Evolutionary conservation across 1,140 invertebrate species (phyloP).

Genomic region (Nebria ingens): DNA sequence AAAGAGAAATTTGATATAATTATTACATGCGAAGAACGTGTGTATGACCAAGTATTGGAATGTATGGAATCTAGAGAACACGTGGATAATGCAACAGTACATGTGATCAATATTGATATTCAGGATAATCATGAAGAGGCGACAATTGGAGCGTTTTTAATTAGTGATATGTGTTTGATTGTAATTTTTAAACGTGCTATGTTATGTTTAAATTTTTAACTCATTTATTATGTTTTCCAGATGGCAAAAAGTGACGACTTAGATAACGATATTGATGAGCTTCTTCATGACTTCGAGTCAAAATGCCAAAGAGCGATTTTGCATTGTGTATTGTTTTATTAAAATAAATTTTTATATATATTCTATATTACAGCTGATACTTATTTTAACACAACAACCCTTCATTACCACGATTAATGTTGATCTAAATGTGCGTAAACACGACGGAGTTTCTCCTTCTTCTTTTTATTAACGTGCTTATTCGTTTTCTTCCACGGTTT

Average conservation of each 20-base stretch:
- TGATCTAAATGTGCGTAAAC: constrained; percentile 69
- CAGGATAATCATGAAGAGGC: constrained; percentile 99
- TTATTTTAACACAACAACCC: neutral
- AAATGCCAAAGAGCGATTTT: constrained; percentile 79
- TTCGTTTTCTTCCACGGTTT: constrained; percentile 79
- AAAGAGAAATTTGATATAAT: constrained; percentile 93
- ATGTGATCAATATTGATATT: constrained; percentile 98
- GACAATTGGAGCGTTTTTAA: constrained; percentile 97
- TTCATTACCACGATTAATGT: constrained; percentile 36
- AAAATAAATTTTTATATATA: constrained; percentile 25
- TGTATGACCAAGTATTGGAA: constrained; percentile 91
- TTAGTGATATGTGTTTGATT: constrained; percentile 87
- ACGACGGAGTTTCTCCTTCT: constrained; percentile 75
- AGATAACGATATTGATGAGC: constrained; percentile 97
- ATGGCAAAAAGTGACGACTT: constrained; percentile 84
- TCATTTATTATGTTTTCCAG: constrained; percentile 41
- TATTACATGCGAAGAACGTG: constrained; percentile 95
- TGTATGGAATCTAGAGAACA: constrained; percentile 61
- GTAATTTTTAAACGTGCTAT: constrained; percentile 40
- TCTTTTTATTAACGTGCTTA: constrained; percentile 70
- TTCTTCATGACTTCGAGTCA: constrained; percentile 90
- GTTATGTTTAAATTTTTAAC: constrained; percentile 8
- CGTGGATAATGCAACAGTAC: constrained; percentile 73
- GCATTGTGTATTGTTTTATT: constrained; percentile 93
- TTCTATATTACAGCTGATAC: neutral